Evolutionary conservation across 92 coral and sea anemone genomes (phyloP), one percentile per base, ranked within the genome.

Genomic region (Nematostella vectensis): DNA sequence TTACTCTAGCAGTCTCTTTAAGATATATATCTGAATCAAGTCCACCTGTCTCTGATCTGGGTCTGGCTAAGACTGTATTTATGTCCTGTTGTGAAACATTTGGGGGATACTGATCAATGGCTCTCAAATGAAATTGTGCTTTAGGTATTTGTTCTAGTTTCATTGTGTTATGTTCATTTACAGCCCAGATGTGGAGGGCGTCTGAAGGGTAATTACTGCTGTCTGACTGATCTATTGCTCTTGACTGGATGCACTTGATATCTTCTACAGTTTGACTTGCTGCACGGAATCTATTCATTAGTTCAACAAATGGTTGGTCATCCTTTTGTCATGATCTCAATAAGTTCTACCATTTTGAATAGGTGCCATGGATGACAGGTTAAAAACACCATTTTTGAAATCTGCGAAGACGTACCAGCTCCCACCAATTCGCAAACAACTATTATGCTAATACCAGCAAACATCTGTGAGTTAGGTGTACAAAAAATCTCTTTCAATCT

Each of bases 251-350:
- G 43, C 49, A 27, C 29, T 39, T 20, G 15, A 79, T 72, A 36
- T 66, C 80, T 1, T 78, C 71, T 63, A 72, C 79, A 21, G 81
- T 59, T 19, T 83, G 82, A 1, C 39, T 21, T n/a, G 65, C 79
- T 24, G 82, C 73, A 11, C 87, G 51, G 31, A 83, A 37, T 60
- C 94, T 48, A 29, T 83, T 83, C 10, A 83, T 30, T 1, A 74
- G 75, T 54, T 73, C 76, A 81, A 72, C 63, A 55, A 81, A 81
- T 33, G 65, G 74, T 15, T 55, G 57, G 64, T 81, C 83, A 68
- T 74, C 71, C 24, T 74, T 79, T 55, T 80, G 87, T 58, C 88
- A 76, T 81, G 3, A 81, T 81, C 13, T 75, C 61, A 48, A 44
- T 59, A 3, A 77, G 57, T 47, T 77, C 80, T 47, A 77, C 65